A percentile compares a stretch with the other conserved stretches of the same genome.
Evolutionary conservation across 2,888 invertebrate genomes (phyloP).

Genomic region (Mythimna lalbum): DNA sequence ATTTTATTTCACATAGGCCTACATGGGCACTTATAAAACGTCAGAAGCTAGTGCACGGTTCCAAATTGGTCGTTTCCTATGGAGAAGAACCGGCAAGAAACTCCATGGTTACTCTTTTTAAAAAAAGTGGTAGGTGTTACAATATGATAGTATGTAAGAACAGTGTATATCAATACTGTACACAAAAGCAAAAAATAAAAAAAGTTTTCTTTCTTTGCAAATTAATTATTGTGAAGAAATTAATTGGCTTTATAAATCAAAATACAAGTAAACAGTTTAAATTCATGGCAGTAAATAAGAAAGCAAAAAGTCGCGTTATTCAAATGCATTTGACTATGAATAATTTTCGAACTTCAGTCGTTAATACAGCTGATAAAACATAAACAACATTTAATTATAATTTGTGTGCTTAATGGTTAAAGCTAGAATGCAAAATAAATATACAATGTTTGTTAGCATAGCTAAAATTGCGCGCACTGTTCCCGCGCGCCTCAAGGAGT

Average conservation of each 20-base stretch:
- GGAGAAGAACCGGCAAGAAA: too few species aligned
- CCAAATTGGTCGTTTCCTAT: too few species aligned
- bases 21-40: too few species aligned
- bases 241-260: constrained; percentile 28
- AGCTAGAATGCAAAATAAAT: constrained; percentile 1
- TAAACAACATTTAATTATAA: constrained; percentile 24
- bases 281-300: constrained; percentile 9
- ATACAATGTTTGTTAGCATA: constrained; percentile 1
- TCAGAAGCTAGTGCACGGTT: too few species aligned
- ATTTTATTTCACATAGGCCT: too few species aligned
- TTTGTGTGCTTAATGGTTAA: constrained; percentile 27
- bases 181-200: too few species aligned
- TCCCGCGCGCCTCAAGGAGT: too few species aligned
- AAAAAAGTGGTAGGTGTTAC: too few species aligned
- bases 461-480: too few species aligned
- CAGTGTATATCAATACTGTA: too few species aligned
- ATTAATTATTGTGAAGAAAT: constrained; percentile 2
- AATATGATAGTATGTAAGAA: too few species aligned
- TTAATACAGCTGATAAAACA: constrained; percentile 37
- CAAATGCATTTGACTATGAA: constrained; percentile 38
- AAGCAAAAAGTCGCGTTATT: constrained; percentile 28
- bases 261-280: constrained; percentile 13
- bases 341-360: constrained; percentile 36
- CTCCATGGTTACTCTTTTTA: too few species aligned
- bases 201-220: constrained; percentile 7